These are phyloP conservation scores for Empidonax alnorum DNA, from an alignment of 2,113 vertebrate genomes.

Conservation along the genomic window DNA sequence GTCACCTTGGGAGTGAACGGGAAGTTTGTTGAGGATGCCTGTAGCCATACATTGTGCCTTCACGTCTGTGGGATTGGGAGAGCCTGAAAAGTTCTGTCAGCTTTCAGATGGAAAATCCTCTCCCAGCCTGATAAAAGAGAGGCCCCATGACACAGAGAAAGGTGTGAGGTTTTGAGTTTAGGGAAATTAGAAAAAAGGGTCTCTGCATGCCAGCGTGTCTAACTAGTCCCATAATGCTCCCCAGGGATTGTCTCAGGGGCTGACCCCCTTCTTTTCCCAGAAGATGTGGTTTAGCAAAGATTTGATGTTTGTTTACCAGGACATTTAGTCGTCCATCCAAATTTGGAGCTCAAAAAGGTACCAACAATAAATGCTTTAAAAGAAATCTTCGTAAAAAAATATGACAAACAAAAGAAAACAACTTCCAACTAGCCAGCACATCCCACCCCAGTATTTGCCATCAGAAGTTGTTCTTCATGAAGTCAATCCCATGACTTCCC, in stretches of 20 bases:
- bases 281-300: not conserved
- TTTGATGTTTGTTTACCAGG: not conserved
- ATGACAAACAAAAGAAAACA: not conserved
- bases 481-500: not conserved
- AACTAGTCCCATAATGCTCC: not conserved
- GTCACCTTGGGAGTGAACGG: rapidly evolving
- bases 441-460: not conserved
- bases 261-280: not conserved
- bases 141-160: not conserved
- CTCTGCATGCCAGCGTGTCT: not conserved
- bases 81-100: not conserved
- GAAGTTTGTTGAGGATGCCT: not conserved
- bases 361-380: not conserved
- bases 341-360: not conserved
- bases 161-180: not conserved
- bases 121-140: not conserved
- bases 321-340: not conserved
- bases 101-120: not conserved
- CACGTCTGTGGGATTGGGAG: not conserved
- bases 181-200: not conserved
- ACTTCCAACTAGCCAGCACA: not conserved
- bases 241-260: not conserved
- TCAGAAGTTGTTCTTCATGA: not conserved
- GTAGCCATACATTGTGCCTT: not conserved
- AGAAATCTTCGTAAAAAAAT: not conserved